These are phyloP conservation scores for Spodoptera frugiperda DNA, from an alignment of 1,140 invertebrate genomes.

Conservation along the genomic window DNA sequence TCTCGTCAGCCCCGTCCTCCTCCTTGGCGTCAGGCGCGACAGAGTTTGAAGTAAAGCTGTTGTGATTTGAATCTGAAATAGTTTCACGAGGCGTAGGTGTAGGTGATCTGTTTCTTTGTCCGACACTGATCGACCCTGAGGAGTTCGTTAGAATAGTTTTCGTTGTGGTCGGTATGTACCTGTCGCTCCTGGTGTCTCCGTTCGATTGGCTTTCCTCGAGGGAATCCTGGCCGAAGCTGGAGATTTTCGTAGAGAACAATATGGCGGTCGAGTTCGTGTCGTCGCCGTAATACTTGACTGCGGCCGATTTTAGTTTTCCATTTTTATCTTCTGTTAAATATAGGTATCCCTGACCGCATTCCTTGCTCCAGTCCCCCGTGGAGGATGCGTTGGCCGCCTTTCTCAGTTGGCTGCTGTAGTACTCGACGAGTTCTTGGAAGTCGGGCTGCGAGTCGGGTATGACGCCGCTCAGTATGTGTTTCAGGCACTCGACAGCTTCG, in stretches of 20 bases:
- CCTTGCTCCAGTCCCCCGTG: constrained; percentile 69
- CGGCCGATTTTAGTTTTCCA: constrained; percentile 71
- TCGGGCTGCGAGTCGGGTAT: constrained; percentile 74
- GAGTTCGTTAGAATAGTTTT: constrained; percentile 80
- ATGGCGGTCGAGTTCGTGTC: constrained; percentile 77
- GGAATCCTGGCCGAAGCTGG: constrained; percentile 85
- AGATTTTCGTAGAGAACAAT: constrained; percentile 85
- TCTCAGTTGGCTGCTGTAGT: constrained; percentile 75
- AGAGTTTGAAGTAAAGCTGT: constrained; percentile 32
- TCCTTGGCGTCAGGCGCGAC: constrained; percentile 49
- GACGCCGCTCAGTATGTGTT: constrained; percentile 85
- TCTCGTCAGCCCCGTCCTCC: constrained; percentile 65
- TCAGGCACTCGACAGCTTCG: constrained; percentile 88
- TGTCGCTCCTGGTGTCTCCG: constrained; percentile 73
- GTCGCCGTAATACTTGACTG: constrained; percentile 79
- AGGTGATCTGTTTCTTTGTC: constrained; percentile 72
- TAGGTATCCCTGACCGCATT: constrained; percentile 80
- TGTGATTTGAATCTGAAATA: constrained; percentile 44
- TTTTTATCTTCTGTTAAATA: constrained; percentile 77
- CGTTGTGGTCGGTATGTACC: constrained; percentile 73
- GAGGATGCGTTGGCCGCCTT: constrained; percentile 66
- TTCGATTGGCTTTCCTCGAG: constrained; percentile 73
- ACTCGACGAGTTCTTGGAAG: constrained; percentile 75
- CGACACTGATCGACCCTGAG: constrained; percentile 75
- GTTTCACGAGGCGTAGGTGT: constrained; percentile 69